Percentiles rank a stretch among this genome's conserved stretches.
phyloP scores from a whole-genome alignment of 2,113 vertebrate species.

The Aegypius monachus region DNA sequence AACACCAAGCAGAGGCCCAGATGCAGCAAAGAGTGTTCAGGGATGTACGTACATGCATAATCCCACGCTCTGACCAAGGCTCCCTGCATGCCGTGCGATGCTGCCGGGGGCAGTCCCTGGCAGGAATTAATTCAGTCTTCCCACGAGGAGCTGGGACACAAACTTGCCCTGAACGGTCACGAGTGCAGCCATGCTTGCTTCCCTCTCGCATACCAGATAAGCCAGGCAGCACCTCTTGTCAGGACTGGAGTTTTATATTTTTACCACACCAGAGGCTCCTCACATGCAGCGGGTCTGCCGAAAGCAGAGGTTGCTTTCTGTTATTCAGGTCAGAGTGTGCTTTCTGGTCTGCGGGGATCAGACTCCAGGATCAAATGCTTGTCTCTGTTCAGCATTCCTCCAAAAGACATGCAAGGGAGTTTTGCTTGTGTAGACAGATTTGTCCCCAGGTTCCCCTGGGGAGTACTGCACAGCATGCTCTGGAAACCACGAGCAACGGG shows the following conservation, averaged over 20 bases:
- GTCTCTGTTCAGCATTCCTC: neutral
- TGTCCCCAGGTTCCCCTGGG: neutral
- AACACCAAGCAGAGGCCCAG: neutral
- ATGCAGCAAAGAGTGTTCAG: neutral
- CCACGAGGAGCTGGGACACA: accelerated
- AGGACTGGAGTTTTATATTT: neutral
- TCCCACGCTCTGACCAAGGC: accelerated
- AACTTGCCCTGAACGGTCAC: neutral
- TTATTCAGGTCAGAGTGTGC: neutral
- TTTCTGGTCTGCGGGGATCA: neutral
- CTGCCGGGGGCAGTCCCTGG: neutral
- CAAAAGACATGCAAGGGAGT: neutral
- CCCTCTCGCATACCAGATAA: neutral
- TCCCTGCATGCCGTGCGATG: neutral
- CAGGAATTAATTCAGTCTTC: neutral
- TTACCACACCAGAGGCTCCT: neutral
- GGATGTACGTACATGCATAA: accelerated
- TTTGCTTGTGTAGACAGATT: neutral
- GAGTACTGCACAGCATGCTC: neutral
- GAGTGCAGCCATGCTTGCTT: accelerated
- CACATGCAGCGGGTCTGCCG: accelerated
- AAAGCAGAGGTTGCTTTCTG: neutral
- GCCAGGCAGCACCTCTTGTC: neutral
- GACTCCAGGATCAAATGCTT: neutral
- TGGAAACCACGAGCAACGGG: neutral